Percentiles rank a stretch among this genome's conserved stretches.
These are phyloP conservation scores for Lottia gigantea DNA, from an alignment of 2,888 invertebrate genomes.

Conservation along the genomic window DNA sequence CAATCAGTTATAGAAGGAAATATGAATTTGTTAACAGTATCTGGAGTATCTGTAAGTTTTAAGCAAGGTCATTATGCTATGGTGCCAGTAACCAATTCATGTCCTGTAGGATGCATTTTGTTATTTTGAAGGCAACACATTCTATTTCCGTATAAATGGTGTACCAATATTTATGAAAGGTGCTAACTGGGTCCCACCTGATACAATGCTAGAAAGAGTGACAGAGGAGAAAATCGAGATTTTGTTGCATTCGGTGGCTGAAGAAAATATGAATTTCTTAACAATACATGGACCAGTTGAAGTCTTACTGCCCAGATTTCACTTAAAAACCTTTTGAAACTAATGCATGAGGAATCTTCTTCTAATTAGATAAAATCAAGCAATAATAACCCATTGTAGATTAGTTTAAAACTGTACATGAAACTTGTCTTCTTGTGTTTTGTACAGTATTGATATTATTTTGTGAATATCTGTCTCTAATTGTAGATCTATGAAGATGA, in stretches of 20 bases:
- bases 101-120: not conserved
- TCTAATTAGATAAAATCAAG: no score
- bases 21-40: constrained; percentile 90
- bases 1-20: constrained; percentile 79
- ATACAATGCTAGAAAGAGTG: constrained; percentile 82
- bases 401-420: no score
- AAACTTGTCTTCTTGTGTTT: no score
- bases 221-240: constrained; percentile 73
- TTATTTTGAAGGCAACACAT: constrained; percentile 73
- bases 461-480: no score
- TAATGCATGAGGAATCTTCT: no score
- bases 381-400: no score
- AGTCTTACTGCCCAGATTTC: not conserved
- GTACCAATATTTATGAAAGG: constrained; percentile 93
- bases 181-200: constrained; percentile 90
- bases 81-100: no score
- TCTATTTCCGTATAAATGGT: constrained; percentile 88
- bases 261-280: constrained; percentile 89
- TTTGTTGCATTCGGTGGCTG: constrained; percentile 77
- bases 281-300: constrained; percentile 86
- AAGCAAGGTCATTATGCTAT: constrained; percentile 22
- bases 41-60: constrained; percentile 85
- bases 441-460: no score
- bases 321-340: no score
- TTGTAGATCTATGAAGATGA: constrained; percentile 83